phyloP scores from a whole-genome alignment of 2,113 vertebrate species.

The Vidua chalybeata region DNA sequence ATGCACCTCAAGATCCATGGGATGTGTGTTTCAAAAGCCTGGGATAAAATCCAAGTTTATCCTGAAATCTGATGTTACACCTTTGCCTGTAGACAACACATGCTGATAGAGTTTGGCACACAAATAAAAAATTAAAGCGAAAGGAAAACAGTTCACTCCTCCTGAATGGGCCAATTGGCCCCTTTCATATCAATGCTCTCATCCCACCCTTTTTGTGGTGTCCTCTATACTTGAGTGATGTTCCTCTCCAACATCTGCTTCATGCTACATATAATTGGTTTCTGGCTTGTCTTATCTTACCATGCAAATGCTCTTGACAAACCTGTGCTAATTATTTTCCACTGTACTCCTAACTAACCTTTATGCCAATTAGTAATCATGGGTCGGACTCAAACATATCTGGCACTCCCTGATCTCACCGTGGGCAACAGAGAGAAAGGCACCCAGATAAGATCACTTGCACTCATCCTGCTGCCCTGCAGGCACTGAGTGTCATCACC shows the following conservation, averaged over 20 bases:
- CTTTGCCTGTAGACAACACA: not conserved
- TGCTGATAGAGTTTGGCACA: not conserved
- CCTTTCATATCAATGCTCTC: not conserved
- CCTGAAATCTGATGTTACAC: not conserved
- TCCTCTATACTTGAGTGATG: not conserved
- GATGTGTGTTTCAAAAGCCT: not conserved
- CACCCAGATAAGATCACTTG: not conserved
- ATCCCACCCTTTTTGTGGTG: rapidly evolving
- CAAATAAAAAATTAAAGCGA: not conserved
- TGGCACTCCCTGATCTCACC: not conserved
- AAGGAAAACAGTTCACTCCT: not conserved
- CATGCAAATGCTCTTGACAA: not conserved
- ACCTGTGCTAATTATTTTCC: not conserved
- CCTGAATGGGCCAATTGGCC: not conserved
- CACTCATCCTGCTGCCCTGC: not conserved
- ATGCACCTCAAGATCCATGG: not conserved
- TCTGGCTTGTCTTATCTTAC: not conserved
- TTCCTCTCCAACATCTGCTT: not conserved
- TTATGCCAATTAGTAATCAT: not conserved
- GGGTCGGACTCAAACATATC: not conserved
- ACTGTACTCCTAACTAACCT: not conserved
- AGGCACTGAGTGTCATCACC: not conserved
- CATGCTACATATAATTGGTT: not conserved
- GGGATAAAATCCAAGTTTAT: not conserved
- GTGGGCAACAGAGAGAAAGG: not conserved